Base-by-base conservation (phyloP, 2,888 invertebrate genomes). In the Ichneumon xanthorius region DNA sequence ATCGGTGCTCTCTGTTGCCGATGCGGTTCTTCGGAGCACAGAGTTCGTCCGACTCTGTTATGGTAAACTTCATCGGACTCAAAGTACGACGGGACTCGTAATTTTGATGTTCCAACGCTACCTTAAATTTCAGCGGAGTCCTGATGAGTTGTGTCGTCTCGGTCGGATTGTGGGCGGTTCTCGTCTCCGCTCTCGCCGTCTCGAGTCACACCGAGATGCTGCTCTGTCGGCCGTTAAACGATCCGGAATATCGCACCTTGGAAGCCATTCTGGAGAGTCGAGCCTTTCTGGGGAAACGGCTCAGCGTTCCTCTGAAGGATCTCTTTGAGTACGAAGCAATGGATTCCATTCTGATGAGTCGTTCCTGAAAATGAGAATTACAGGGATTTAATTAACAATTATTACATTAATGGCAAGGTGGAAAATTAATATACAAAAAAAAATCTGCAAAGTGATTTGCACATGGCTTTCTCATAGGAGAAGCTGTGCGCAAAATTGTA, bases 221-320 rank as follows among this genome's bases (percentile, higher is more conserved):
- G 90, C 94, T 97, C 0, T 97, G 97, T 89, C 96, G 96, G 80
- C 96, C 97, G 0, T 94, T 97, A 58, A 96, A 96, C 94, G 96
- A 95, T 81, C 96, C 96, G 0, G 95, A 96, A 85, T 97, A 96
- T 90, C 94, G 94, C 45, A 95, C 96, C 16, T 93, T 97, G 63
- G 95, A 96, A 80, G 95, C 95, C 86, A 94, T 97, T 40, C 94
- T 97, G 84, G 97, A 97, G 85, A 92, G 92, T 9, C 90, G 87
- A 81, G 84, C 87, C 7, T 92, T 93, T 78, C 83, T 93, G 1
- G 93, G 93, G 26, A 90, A 94, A 95, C 88, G 94, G 94, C 81
- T 96, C 95, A 75, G 90, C 85, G 80, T 94, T 95, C 89, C 95
- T 95, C 89, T 95, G 94, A 89, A 95, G 94, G 80, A 93, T 95